These are phyloP conservation scores for Drosophila albomicans DNA, from an alignment of 1,140 invertebrate species.

Conservation along the genomic window DNA sequence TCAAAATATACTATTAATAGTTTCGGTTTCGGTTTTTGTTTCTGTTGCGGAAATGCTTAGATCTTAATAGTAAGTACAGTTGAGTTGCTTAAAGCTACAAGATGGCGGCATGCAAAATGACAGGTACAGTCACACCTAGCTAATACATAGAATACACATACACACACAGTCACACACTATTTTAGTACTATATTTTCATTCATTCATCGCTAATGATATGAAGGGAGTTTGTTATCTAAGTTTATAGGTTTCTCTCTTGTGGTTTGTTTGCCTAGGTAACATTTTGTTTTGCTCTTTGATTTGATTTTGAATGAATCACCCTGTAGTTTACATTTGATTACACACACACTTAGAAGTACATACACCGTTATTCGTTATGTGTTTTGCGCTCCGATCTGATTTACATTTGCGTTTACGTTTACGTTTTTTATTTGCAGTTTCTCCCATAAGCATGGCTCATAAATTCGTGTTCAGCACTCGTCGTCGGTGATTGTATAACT, in stretches of 20 bases:
- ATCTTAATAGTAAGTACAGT: slow-evolving; percentile 35
- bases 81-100: slow-evolving; percentile 27
- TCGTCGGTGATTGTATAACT: slow-evolving; percentile 81
- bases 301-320: slow-evolving; percentile 49
- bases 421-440: slow-evolving; percentile 24
- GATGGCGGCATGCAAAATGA: slow-evolving; percentile 35
- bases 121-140: slow-evolving; percentile 39
- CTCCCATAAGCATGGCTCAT: slow-evolving; percentile 26
- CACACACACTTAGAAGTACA: slow-evolving; percentile 28
- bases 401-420: background rate
- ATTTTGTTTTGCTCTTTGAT: slow-evolving; percentile 33
- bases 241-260: slow-evolving; percentile 11
- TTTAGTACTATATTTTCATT: background rate
- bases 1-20: slow-evolving; percentile 22
- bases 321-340: slow-evolving; percentile 54
- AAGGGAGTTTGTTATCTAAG: slow-evolving; percentile 33
- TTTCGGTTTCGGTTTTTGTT: background rate
- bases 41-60: slow-evolving; percentile 23
- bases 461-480: slow-evolving; percentile 80
- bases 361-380: background rate
- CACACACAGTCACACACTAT: background rate
- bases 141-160: slow-evolving; percentile 23
- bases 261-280: slow-evolving; percentile 13
- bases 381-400: slow-evolving; percentile 11
- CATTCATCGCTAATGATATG: slow-evolving; percentile 42